Percentiles rank a stretch among this genome's conserved stretches.
phyloP scores from a whole-genome alignment of 2,113 vertebrate genomes.

The Lampris megalopsis region DNA sequence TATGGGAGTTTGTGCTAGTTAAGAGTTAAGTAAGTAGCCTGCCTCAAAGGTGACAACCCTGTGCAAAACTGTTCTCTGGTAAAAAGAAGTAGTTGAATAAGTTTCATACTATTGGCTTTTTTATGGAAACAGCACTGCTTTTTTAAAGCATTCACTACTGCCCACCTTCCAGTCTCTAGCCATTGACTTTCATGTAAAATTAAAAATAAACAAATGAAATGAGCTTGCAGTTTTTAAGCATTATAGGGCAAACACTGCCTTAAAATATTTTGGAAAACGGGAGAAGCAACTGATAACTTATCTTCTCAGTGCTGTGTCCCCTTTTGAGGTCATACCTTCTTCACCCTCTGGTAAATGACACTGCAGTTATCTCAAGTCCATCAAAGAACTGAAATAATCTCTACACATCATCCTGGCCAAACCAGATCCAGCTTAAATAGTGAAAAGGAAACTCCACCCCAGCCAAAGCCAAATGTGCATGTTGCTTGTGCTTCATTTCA shows the following conservation, averaged over 20 bases:
- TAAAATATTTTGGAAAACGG: neutral
- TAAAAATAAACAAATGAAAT: no score
- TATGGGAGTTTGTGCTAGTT: slow-evolving; percentile 24
- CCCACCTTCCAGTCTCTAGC: no score
- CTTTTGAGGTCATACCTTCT: neutral
- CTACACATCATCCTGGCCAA: neutral
- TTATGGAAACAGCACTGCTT: no score
- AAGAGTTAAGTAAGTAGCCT: neutral
- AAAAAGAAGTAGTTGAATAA: slow-evolving; percentile 1
- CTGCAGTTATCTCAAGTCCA: neutral
- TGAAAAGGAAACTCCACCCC: neutral
- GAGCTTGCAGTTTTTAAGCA: no score
- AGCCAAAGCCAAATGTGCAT: neutral
- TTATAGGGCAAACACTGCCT: no score
- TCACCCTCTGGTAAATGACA: neutral
- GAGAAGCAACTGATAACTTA: neutral
- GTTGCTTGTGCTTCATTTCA: neutral
- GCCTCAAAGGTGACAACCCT: neutral
- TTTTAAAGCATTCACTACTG: no score
- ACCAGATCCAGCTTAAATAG: neutral
- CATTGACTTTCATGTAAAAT: no score
- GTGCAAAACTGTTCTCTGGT: slow-evolving; percentile 1
- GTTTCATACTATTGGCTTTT: neutral
- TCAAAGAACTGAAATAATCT: neutral
- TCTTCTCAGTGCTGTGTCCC: no score